phyloP scores from a whole-genome alignment of 2,888 invertebrate genomes.

The Argyra leucocephala region DNA sequence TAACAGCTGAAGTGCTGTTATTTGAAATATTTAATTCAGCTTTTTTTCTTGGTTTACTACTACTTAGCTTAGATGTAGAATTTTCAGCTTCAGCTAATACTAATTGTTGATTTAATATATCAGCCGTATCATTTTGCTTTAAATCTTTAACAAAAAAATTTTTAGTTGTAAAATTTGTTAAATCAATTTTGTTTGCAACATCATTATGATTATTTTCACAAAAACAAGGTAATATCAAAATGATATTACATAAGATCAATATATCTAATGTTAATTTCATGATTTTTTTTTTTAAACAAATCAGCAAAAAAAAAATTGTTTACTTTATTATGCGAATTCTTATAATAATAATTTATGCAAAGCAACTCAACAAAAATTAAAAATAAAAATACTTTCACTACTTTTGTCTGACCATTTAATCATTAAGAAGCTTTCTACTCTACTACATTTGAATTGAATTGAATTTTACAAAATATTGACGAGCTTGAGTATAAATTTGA shows the following conservation, averaged over 20 bases:
- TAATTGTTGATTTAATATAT: background rate
- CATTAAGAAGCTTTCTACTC: too few relatives aligned
- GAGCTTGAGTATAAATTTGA: too few relatives aligned
- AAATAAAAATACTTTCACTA: conserved; percentile 1
- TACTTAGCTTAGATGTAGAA: background rate
- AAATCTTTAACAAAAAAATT: background rate
- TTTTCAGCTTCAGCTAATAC: background rate
- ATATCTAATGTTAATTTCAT: background rate
- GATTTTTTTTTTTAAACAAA: background rate
- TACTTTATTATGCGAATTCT: background rate
- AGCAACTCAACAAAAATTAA: background rate
- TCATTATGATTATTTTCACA: background rate
- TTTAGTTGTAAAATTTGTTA: background rate
- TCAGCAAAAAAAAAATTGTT: background rate
- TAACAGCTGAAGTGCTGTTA: background rate
- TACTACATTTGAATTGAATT: too few relatives aligned
- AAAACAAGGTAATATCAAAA: conserved; percentile 1
- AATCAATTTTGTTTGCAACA: background rate
- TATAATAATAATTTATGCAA: background rate
- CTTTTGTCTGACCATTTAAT: too few relatives aligned
- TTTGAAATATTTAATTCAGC: background rate
- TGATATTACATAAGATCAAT: background rate
- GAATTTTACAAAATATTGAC: too few relatives aligned
- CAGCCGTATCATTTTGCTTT: background rate
- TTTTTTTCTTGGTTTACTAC: background rate